Base-by-base conservation (phyloP, 2,797 vertebrate genomes). In the Parambassis ranga region DNA sequence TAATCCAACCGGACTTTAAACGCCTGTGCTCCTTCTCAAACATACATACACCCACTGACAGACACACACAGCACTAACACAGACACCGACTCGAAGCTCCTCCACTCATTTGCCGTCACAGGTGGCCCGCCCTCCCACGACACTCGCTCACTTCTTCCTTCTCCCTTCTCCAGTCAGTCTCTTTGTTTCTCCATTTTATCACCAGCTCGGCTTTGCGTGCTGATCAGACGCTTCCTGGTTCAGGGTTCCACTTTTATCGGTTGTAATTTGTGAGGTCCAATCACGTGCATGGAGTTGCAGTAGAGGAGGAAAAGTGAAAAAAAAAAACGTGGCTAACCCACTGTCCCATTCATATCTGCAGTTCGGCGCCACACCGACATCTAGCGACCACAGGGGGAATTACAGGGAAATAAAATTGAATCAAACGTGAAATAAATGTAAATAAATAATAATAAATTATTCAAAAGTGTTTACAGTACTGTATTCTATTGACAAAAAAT, bases 1-100 rank as follows among this genome's bases (percentile, higher is more conserved):
- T 63, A 65, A 71, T 86, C 80, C 69, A 64, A 42, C 14, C 77
- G 84, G 81, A 89, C 83, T 90, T 83, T 75, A 55, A 13, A 36
- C 74, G 41, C 35, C n/a, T 9, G 7, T 22, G 3, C 8, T 32
- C 52, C 22, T 59, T 56, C 27, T 30, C 6, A 27, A 13, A 36
- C 46, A 53, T 13, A 28, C 16, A 33, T 3, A 71, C 67, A 61
- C 10, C 13, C 43, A 65, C 70, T 55, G 53, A 43, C 4, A 13
- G 27, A 50, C 65, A 22, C 61, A 7, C 16, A 7, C 35, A 10
- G 49, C 4, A 3, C 37, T 4, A 2, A 33, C 46, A 24, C 24
- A 1, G 22, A 35, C 22, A n/a, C 49, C 11, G 62, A 14, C 32
- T 50, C 20, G 10, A n/a, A 18, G 55, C 57, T 75, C 10, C 58